Evolutionary conservation across 2,797 vertebrate genomes (phyloP).

Genomic region (Ctenochaetus hawaiiensis): DNA sequence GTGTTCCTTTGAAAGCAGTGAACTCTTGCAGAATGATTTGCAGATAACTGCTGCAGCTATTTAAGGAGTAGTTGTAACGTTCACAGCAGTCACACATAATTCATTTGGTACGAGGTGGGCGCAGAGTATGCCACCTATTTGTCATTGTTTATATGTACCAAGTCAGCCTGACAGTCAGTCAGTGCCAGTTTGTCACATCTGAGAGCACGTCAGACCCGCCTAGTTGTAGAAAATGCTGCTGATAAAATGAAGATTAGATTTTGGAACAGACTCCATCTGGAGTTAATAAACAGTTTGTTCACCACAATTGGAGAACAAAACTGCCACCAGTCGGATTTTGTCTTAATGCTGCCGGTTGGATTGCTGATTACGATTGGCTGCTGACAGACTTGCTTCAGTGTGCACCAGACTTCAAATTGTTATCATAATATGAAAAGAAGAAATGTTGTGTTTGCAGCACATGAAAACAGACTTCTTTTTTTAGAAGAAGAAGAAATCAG

Average conservation of each 20-base stretch:
- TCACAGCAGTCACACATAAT: conserved; percentile 40
- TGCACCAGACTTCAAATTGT: conserved; percentile 8
- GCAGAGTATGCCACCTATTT: conserved; percentile 33
- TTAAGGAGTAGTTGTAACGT: conserved; percentile 31
- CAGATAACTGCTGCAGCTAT: conserved; percentile 36
- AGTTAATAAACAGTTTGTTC: conserved; percentile 43
- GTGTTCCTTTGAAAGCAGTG: conserved; percentile 27
- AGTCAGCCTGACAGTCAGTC: conserved; percentile 35
- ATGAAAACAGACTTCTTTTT: neutral
- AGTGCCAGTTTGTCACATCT: conserved; percentile 38
- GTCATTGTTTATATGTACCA: conserved; percentile 46
- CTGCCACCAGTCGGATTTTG: conserved; percentile 14
- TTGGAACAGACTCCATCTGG: conserved; percentile 27
- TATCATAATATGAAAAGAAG: neutral
- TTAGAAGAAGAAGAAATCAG: conserved; percentile 1
- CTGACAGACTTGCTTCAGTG: neutral
- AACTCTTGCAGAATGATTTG: conserved; percentile 41
- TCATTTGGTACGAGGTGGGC: conserved; percentile 20
- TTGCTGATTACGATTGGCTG: conserved; percentile 17
- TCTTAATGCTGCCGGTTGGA: conserved; percentile 1
- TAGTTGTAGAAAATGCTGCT: conserved; percentile 24
- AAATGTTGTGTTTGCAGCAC: neutral
- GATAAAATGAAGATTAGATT: conserved; percentile 46
- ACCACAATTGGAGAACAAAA: conserved; percentile 11
- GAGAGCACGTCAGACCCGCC: conserved; percentile 8